phyloP scores from a whole-genome alignment of 2,113 vertebrate genomes.

The Pleuronectes platessa region DNA sequence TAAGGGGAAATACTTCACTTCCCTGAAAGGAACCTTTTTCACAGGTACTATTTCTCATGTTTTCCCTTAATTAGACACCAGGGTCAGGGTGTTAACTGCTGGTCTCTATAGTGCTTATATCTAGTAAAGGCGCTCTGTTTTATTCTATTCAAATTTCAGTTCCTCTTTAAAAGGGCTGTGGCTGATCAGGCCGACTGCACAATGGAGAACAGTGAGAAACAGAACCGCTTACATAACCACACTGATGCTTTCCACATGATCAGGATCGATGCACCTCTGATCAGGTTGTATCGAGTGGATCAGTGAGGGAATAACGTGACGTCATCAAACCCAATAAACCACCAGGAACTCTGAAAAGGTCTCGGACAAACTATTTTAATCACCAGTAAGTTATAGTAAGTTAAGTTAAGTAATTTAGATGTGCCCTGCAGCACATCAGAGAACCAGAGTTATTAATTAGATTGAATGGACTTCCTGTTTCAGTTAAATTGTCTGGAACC shows the following conservation, averaged over 20 bases:
- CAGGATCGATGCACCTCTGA: not conserved
- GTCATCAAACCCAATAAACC: not conserved
- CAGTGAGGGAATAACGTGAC: not conserved
- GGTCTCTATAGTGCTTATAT: not conserved
- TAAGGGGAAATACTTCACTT: conserved; percentile 41
- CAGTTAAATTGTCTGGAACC: not conserved
- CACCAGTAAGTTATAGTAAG: not conserved
- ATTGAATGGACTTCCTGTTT: not conserved
- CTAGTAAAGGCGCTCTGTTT: not conserved
- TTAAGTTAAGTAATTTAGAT: not conserved
- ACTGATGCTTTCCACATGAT: too few species aligned
- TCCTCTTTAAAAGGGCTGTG: conserved; percentile 2
- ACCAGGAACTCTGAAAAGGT: not conserved
- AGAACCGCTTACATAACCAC: not conserved
- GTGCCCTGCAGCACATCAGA: not conserved
- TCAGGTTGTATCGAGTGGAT: not conserved
- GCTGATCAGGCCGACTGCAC: not conserved
- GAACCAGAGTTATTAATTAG: not conserved
- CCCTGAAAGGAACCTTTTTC: conserved; percentile 19
- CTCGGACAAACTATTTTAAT: not conserved
- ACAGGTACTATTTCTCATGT: not conserved
- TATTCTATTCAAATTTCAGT: not conserved
- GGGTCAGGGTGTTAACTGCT: not conserved
- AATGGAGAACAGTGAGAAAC: not conserved
- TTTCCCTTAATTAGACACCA: too few species aligned